Evolutionary conservation across 2,797 vertebrate genomes (phyloP).

Genomic region (Syndactyla subalaris): DNA sequence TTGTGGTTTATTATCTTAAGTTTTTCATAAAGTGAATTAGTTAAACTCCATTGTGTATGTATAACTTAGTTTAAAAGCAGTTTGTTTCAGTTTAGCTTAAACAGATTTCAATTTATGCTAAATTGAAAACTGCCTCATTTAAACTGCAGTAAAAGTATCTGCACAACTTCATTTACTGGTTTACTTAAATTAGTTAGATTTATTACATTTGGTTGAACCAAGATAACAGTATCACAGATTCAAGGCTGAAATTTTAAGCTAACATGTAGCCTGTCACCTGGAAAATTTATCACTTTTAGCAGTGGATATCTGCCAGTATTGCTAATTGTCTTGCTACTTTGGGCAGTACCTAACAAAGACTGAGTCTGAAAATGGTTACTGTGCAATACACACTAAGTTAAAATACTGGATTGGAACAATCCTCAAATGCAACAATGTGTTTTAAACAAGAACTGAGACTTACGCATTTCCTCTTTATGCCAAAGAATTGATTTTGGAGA

Average conservation of each 20-base stretch:
- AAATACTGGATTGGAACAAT: not conserved
- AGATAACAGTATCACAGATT: not conserved
- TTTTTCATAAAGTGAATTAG: constrained; percentile 10
- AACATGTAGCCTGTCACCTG: not conserved
- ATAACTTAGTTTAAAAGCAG: constrained; percentile 17
- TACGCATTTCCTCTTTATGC: not conserved
- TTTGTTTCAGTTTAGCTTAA: constrained; percentile 38
- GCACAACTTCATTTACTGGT: not conserved
- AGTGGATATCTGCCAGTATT: not conserved
- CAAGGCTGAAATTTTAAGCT: not conserved
- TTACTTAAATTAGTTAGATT: constrained; percentile 28
- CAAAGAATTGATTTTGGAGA: not conserved
- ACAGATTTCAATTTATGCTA: constrained; percentile 15
- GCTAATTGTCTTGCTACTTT: not conserved
- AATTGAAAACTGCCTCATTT: constrained; percentile 27
- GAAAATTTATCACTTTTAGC: not conserved
- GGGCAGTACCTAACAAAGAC: not conserved
- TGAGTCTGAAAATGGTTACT: not conserved
- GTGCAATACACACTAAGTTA: not conserved
- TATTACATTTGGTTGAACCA: not conserved
- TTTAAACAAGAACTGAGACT: not conserved
- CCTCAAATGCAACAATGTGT: not conserved
- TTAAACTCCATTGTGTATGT: not conserved
- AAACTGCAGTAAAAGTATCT: constrained; percentile 21
- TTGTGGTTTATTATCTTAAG: not conserved